phyloP scores from a whole-genome alignment of 2,113 vertebrate species.

The Lepus timidus region DNA sequence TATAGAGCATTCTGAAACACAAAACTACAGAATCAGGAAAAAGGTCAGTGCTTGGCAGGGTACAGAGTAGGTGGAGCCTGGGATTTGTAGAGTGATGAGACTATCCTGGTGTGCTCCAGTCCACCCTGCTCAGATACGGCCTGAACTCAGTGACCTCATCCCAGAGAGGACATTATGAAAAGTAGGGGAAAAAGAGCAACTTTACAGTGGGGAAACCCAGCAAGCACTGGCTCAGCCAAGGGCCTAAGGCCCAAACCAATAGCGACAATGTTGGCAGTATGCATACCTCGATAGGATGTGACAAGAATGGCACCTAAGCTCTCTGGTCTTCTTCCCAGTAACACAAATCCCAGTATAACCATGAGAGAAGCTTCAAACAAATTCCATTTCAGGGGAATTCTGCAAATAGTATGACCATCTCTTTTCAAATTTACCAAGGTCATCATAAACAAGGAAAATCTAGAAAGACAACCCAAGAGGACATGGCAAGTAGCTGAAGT shows the following conservation, averaged over 20 bases:
- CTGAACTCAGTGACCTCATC: not conserved
- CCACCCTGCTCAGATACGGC: not conserved
- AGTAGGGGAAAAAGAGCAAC: not conserved
- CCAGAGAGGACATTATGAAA: not conserved
- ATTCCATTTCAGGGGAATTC: not conserved
- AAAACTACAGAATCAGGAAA: not conserved
- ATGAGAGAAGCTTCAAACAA: not conserved
- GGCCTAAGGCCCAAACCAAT: not conserved
- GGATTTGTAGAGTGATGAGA: not conserved
- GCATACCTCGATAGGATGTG: not conserved
- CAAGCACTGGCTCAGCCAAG: not conserved
- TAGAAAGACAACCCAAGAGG: not conserved
- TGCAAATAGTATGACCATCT: not conserved
- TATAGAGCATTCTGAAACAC: not conserved
- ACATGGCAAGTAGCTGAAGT: not conserved
- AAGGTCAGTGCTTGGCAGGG: not conserved
- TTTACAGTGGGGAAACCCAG: not conserved
- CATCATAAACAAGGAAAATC: not conserved
- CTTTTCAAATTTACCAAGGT: not conserved
- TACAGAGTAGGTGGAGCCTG: too few species aligned
- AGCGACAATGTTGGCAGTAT: not conserved
- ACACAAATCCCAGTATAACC: not conserved
- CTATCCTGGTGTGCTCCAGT: not conserved
- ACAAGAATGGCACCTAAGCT: not conserved
- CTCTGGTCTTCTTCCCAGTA: not conserved